Conservation (phyloP, 1,140 invertebrate species). For the Eueides isabella region DNA sequence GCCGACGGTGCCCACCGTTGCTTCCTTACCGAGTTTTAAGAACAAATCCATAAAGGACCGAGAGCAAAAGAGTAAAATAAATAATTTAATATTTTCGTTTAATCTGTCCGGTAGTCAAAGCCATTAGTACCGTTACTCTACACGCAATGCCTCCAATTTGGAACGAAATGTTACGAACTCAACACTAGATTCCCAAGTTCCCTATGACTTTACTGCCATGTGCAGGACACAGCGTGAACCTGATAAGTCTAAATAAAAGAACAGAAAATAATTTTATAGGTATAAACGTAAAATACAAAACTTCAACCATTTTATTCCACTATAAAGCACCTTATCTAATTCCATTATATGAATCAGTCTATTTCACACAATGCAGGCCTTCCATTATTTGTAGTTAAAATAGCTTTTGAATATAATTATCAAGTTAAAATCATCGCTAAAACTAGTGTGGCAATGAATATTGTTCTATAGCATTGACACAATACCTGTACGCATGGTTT, state of each 20-base stretch:
- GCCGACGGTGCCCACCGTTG: not conserved
- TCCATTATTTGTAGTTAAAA: not conserved
- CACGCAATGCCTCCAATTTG: no score
- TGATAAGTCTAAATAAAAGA: no score
- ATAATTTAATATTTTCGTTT: no score
- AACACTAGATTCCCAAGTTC: no score
- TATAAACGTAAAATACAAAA: not conserved
- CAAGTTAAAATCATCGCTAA: not conserved
- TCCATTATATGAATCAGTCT: constrained; percentile 15
- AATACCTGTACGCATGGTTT: constrained; percentile 14
- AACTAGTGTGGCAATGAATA: constrained; percentile 1
- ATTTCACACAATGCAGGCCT: not conserved
- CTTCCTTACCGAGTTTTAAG: not conserved
- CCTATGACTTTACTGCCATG: no score
- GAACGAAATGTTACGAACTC: no score
- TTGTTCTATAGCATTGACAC: not conserved
- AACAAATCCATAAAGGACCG: not conserved
- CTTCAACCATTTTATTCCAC: not conserved
- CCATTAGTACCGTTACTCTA: no score
- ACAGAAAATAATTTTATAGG: no score
- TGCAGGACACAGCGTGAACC: no score
- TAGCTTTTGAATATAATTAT: constrained; percentile 5
- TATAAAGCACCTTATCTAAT: constrained; percentile 11
- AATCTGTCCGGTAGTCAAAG: no score
- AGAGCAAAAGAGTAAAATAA: no score